Percentiles rank a stretch among this genome's conserved stretches.
phyloP scores from a whole-genome alignment of 2,113 vertebrate genomes.

The Lamprotornis superbus region DNA sequence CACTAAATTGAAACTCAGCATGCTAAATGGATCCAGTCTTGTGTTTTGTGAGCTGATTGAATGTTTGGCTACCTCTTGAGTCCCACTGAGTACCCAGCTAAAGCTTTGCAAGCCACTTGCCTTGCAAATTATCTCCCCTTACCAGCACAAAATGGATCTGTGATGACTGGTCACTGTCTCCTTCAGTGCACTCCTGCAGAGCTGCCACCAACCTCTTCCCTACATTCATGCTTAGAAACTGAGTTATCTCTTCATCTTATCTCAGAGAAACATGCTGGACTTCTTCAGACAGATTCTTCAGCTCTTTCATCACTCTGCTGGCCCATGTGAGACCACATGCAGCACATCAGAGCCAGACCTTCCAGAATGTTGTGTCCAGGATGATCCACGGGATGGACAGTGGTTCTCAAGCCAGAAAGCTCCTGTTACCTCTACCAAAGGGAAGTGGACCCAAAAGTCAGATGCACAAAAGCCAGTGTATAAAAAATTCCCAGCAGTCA shows the following conservation, averaged over 20 bases:
- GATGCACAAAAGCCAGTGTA: background rate
- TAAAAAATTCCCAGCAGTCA: background rate
- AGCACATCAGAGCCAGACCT: background rate
- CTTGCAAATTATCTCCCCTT: fast-evolving
- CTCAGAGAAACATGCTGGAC: background rate
- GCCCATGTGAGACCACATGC: background rate
- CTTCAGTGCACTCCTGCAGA: background rate
- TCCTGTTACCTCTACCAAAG: background rate
- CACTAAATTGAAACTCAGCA: background rate
- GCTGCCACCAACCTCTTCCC: background rate
- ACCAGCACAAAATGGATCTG: background rate
- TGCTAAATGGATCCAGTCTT: background rate
- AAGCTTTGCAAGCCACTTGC: background rate
- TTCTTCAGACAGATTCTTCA: background rate
- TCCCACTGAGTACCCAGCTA: background rate
- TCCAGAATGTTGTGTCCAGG: background rate
- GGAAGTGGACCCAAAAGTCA: background rate
- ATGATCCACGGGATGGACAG: background rate
- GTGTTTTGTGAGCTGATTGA: background rate
- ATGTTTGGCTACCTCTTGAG: background rate
- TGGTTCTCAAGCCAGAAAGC: background rate
- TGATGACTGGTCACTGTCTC: background rate
- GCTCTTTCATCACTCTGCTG: background rate
- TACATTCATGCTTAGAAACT: background rate
- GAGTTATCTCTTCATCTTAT: background rate